Evolutionary conservation across 1,140 invertebrate genomes (phyloP), one percentile per base, ranked within the genome.

Genomic region (Musca vetustissima): DNA sequence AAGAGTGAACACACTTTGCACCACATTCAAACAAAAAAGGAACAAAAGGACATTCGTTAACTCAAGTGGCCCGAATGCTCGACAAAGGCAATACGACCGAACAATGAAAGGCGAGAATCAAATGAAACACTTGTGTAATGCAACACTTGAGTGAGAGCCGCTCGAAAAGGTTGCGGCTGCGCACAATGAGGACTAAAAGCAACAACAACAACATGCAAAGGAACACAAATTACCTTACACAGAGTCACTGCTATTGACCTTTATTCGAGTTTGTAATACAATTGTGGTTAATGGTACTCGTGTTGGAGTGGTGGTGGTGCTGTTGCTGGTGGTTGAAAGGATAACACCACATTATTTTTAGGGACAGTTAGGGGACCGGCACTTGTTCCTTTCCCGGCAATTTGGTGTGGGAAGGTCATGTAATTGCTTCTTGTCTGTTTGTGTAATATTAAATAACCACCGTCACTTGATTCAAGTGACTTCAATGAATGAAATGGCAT

Each of bases 121-220:
- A 43, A 43, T 43, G 36, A 43, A 61, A 36, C 57, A 61, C 57
- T 61, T 61, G 57, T 61, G 57, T 61, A 61, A 43, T 61, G 57
- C 57, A 36, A 61, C 57, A 61, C 57, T 61, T 61, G 57, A 61
- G 57, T 36, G 36, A 43, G 36, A 43, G 11, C 4, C 36, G 36
- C 36, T 36, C 28, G 28, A 28, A 61, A 61, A 61, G 8, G 57
- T 61, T 61, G 57, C 57, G 57, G 57, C 57, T 61, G 57, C 57
- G 57, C 28, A 43, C 36, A 61, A 43, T 43, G 28, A 43, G 8
- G 11, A n/a, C n/a, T n/a, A n/a, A n/a, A 61, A 61, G 22, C 28
- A 61, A 61, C 2, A 61, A 61, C 17, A 43, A 19, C n/a, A 21
- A 61, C 25, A 61, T 11, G 36, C 17, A 61, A 19, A 15, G 9